Percentiles rank a stretch among this genome's conserved stretches.
These are phyloP conservation scores for Laodelphax striatellus DNA, from an alignment of 1,140 invertebrate species.

Conservation along the genomic window DNA sequence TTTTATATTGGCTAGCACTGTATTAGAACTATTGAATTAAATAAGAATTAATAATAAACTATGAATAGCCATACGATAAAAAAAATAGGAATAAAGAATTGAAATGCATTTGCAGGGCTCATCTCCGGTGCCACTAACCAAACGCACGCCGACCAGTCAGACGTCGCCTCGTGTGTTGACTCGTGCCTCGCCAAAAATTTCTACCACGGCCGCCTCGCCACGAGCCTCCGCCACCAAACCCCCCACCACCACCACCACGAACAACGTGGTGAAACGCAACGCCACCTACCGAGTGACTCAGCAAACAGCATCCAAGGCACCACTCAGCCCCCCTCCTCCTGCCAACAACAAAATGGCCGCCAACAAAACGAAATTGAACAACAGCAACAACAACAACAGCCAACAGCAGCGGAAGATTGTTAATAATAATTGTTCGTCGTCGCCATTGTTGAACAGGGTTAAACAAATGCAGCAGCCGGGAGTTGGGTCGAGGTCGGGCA, in stretches of 20 bases:
- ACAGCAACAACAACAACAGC: slow-evolving; percentile 32
- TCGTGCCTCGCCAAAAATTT: neutral
- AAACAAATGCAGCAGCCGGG: slow-evolving; percentile 21
- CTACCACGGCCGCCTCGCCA: slow-evolving; percentile 3
- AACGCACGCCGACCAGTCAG: neutral
- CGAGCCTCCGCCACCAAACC: neutral
- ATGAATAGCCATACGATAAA: too few species aligned
- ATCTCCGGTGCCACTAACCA: slow-evolving; percentile 3
- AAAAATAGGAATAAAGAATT: too few species aligned
- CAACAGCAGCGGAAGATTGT: slow-evolving; percentile 13
- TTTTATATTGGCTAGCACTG: too few species aligned
- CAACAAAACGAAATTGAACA: slow-evolving; percentile 20
- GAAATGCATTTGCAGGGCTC: neutral
- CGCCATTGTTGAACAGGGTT: neutral
- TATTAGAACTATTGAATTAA: too few species aligned
- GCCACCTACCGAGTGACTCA: slow-evolving; percentile 17
- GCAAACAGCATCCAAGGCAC: slow-evolving; percentile 5
- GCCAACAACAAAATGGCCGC: neutral
- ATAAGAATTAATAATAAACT: too few species aligned
- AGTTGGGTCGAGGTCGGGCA: slow-evolving; percentile 47
- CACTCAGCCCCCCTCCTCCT: neutral
- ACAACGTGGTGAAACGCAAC: slow-evolving; percentile 5
- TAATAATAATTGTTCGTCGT: neutral
- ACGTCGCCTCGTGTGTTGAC: neutral
- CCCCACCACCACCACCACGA: neutral